Evolutionary conservation across 2,888 invertebrate species (phyloP).

Genomic region (Xestia sexstrigata): DNA sequence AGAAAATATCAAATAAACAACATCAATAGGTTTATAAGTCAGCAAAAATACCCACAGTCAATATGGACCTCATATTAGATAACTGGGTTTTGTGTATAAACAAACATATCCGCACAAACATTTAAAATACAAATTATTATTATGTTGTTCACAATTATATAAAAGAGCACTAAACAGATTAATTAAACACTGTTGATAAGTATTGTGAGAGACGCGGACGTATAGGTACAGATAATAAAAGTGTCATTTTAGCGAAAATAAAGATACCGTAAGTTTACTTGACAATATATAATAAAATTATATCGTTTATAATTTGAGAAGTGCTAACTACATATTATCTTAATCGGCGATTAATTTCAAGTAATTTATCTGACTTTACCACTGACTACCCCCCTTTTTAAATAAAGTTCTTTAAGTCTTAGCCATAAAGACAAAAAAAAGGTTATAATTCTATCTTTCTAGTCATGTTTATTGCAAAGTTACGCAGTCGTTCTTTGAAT

Average conservation of each 20-base stretch:
- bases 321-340: not conserved
- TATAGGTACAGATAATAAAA: not conserved
- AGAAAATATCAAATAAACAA: not conserved
- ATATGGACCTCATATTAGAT: not conserved
- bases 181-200: constrained; percentile 31
- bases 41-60: not conserved
- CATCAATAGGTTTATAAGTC: not conserved
- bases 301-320: not conserved
- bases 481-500: not conserved
- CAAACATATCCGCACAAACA: constrained; percentile 3
- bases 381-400: not conserved
- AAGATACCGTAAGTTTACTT: not conserved
- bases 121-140: not conserved
- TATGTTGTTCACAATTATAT: not conserved
- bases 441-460: not conserved
- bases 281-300: not conserved
- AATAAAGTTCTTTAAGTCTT: not conserved
- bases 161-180: not conserved
- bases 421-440: too few relatives aligned
- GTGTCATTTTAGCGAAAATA: not conserved
- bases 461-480: not conserved
- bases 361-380: not conserved
- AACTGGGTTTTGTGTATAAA: constrained; percentile 9
- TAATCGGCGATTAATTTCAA: not conserved
- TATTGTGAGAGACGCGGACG: not conserved